Base-by-base conservation (phyloP, 2,888 invertebrate species). In the Tubiluchus corallicola region DNA sequence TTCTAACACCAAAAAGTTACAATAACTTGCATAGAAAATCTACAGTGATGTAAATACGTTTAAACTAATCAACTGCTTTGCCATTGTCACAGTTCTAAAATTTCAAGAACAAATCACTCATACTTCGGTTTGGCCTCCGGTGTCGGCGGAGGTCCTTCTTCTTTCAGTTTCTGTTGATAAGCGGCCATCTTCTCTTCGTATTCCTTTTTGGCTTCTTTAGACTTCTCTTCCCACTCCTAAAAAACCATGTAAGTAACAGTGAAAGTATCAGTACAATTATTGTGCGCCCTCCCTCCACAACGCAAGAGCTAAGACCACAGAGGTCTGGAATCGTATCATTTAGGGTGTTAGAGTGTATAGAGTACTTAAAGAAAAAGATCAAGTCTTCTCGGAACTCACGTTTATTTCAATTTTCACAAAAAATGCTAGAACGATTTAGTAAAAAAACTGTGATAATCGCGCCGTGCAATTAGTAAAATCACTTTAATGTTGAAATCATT, bases 151-250 rank as follows among this genome's bases (percentile, higher is more conserved):
- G 2, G 4, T 38, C 38, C 2, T 17, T 17, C 4, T n/a, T n/a
- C n/a, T n/a, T n/a, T n/a, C n/a, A n/a, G 48, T 41, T 53, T 54
- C 43, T 54, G 55, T 57, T 79, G 77, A 64, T 88, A 96, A 55
- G 82, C 82, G 55, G 79, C 77, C 87, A 94, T 90, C 5, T 82
- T 83, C 50, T 73, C 71, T 41, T 72, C 73, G 63, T 94, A 96
- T 37, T 83, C 79, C 59, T 82, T 81, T 62, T 88, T 94, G 2
- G 80, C 76, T 59, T 82, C 79, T 9, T 68, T 72, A 0, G 84
- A 82, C 58, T 82, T 80, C 46, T 77, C 76, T 53, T 94, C 92
- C 83, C 85, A 94, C n/a, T n/a, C n/a, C n/a, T n/a, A 45, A 4
- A 9, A 13, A 16, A 16, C 21, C n/a, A 21, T 13, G n/a, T 38